Conservation (phyloP, 2,113 vertebrate genomes). For the Rhynchomys soricoides region DNA sequence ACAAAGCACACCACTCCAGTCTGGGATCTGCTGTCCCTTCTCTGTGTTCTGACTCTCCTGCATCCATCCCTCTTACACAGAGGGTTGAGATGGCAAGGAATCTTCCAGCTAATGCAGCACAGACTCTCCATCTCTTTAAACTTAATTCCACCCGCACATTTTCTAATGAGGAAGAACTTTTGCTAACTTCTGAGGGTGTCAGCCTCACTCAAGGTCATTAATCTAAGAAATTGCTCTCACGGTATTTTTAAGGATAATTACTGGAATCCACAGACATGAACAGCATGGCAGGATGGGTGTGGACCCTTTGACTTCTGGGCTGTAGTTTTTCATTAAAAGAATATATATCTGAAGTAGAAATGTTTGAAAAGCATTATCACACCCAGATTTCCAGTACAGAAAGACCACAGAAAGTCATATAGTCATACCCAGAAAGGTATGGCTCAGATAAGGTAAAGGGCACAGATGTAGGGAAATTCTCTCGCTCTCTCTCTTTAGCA, state of each 20-base stretch:
- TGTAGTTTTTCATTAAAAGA: slow-evolving; percentile 14
- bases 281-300: no score
- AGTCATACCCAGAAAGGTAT: slow-evolving; percentile 6
- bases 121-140: background rate
- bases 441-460: no score
- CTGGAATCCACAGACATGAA: background rate
- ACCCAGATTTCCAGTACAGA: slow-evolving; percentile 38
- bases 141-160: background rate
- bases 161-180: background rate
- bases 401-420: background rate
- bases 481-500: background rate
- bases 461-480: background rate
- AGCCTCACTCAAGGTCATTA: background rate
- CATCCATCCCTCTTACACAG: background rate
- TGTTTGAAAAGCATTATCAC: background rate
- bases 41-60: background rate
- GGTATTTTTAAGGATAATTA: background rate
- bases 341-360: background rate
- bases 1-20: background rate
- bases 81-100: background rate
- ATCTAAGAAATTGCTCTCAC: background rate
- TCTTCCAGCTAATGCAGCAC: background rate
- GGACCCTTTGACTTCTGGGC: background rate
- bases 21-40: background rate
- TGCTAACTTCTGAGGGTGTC: background rate